Evolutionary conservation across 2,888 invertebrate species (phyloP).

Genomic region (Uropetala carovei): DNA sequence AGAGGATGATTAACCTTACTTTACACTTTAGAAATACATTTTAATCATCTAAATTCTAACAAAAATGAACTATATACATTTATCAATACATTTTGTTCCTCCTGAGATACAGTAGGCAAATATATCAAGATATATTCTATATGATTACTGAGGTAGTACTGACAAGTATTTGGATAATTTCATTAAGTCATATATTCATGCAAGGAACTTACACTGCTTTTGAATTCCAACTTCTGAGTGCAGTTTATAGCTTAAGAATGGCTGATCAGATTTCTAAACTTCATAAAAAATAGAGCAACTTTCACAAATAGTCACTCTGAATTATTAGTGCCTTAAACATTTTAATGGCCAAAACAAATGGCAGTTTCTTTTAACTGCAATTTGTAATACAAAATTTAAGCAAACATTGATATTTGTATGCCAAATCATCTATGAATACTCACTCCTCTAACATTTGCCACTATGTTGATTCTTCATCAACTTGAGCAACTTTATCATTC

Average conservation of each 20-base stretch:
- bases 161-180: slow-evolving; percentile 50
- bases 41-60: slow-evolving; percentile 59
- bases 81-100: slow-evolving; percentile 63
- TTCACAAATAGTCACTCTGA: not conserved
- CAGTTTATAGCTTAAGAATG: slow-evolving; percentile 42
- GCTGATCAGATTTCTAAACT: slow-evolving; percentile 30
- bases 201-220: slow-evolving; percentile 54
- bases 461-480: slow-evolving; percentile 25
- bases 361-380: slow-evolving; percentile 6
- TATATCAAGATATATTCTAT: slow-evolving; percentile 43
- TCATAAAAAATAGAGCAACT: slow-evolving; percentile 12
- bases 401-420: not conserved
- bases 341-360: slow-evolving; percentile 17
- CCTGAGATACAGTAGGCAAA: slow-evolving; percentile 58
- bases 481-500: not conserved
- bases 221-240: not conserved
- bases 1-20: slow-evolving; percentile 61
- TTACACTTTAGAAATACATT: slow-evolving; percentile 61
- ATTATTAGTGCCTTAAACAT: slow-evolving; percentile 17
- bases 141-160: slow-evolving; percentile 60
- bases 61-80: slow-evolving; percentile 62
- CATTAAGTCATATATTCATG: slow-evolving; percentile 39
- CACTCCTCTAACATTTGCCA: slow-evolving; percentile 26
- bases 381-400: slow-evolving; percentile 9
- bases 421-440: not conserved